Base-by-base conservation (phyloP, 2,113 vertebrate genomes). In the Campylorhamphus procurvoides region DNA sequence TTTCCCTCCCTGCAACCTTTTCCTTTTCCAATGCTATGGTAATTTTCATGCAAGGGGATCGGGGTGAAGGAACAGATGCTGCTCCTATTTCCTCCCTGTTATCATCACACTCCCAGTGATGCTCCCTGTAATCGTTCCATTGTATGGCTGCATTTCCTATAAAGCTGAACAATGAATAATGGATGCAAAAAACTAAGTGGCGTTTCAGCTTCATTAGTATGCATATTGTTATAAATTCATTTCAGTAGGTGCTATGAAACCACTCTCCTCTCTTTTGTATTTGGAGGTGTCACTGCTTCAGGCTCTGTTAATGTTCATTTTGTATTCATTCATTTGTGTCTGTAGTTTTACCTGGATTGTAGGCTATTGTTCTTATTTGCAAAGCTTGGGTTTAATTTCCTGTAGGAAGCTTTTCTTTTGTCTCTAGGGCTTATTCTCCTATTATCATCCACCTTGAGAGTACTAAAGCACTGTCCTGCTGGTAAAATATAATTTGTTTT, bases 141-240 rank as follows among this genome's bases (percentile, higher is more conserved):
- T 97, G 95, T 96, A 94, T 1, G 20, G 59, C 84, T 94, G 52
- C 39, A 10, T 89, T 95, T 96, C 84, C 92, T 93, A 83, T 93
- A 96, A 95, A 89, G 90, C 96, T 69, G 90, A 96, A 96, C 94
- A 97, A 96, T 97, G 97, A 97, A 96, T 97, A 97, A 97, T 97
- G 96, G 96, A 97, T 97, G 96, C 90, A 95, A 97, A 97, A 95
- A 97, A 92, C 86, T 95, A 97, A 96, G 94, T 96, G 94, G 94
- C 6, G 12, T 96, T 97, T 96, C 96, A 96, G 94, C 96, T 97
- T 97, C 96, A 97, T 97, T 97, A 97, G 95, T 95, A 97, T 97
- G 95, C 96, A 93, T 93, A 96, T 94, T 95, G 93, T 94, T 96
- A 96, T 62, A 94, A 95, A 97, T 97, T 94, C 62, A 18, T 96